phyloP scores from a whole-genome alignment of 64 coral and sea anemone species.

The Porites australiensis region DNA sequence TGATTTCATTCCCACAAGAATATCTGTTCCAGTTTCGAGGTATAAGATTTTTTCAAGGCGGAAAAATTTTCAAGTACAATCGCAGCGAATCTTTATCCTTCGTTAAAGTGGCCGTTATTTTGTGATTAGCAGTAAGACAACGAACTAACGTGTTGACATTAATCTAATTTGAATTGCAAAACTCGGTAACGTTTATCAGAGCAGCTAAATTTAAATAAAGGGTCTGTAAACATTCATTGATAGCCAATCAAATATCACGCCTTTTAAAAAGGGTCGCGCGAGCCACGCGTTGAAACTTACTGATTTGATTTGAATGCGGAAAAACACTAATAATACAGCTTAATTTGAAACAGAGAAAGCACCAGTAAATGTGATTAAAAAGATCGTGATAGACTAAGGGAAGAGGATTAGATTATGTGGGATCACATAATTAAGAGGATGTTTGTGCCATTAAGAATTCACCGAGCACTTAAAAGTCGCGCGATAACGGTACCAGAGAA shows the following conservation, averaged over 20 bases:
- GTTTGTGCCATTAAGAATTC: not conserved
- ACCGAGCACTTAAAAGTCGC: not conserved
- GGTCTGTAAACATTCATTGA: not conserved
- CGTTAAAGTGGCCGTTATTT: slow-evolving; percentile 1
- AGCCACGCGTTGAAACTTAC: not conserved
- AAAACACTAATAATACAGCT: not conserved
- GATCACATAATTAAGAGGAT: not conserved
- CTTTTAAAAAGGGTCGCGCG: not conserved
- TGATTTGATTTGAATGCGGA: slow-evolving; percentile 28
- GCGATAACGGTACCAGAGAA: not conserved
- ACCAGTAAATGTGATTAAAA: not conserved
- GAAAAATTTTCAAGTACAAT: not conserved
- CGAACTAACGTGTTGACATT: slow-evolving; percentile 31
- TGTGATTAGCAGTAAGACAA: not conserved
- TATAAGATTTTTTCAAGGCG: slow-evolving; percentile 1
- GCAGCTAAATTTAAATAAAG: not conserved
- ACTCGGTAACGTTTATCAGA: slow-evolving; percentile 9
- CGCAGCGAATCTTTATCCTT: not conserved
- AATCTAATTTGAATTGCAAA: slow-evolving; percentile 60
- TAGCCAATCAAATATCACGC: slow-evolving; percentile 1
- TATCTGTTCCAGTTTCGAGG: not conserved
- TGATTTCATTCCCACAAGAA: not conserved
- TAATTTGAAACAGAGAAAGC: not conserved
- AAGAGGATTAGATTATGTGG: not conserved
- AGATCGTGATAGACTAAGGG: not conserved